These are phyloP conservation scores for Hypselothyrea guttata DNA, from an alignment of 2,888 invertebrate genomes.

Conservation along the genomic window DNA sequence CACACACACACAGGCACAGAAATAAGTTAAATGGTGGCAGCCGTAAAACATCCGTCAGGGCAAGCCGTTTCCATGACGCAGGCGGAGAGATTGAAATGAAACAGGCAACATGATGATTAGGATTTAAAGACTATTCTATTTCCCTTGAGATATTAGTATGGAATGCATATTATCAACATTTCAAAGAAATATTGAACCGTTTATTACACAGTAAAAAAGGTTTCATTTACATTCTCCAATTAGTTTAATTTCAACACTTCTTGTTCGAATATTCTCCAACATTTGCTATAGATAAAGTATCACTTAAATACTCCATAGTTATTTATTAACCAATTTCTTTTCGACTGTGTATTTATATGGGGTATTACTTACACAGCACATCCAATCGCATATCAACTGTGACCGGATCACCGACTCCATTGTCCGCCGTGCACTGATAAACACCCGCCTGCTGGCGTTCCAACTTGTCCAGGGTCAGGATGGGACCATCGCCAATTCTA, in stretches of 20 bases:
- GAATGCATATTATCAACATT: too few relatives aligned
- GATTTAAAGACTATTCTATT: too few relatives aligned
- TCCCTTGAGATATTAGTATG: too few relatives aligned
- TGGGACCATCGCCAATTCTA: conserved; percentile 85
- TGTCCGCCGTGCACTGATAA: conserved; percentile 87
- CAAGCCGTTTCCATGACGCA: conserved; percentile 5
- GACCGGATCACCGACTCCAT: conserved; percentile 86
- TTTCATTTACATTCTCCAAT: too few relatives aligned
- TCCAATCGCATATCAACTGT: conserved; percentile 87
- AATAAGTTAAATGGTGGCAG: conserved; percentile 31
- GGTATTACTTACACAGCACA: conserved; percentile 85
- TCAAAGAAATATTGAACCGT: too few relatives aligned
- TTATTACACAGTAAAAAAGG: too few relatives aligned
- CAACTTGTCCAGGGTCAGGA: conserved; percentile 85
- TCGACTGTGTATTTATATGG: background rate
- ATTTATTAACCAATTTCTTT: background rate
- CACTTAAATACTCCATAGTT: background rate
- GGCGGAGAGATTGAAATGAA: conserved; percentile 9
- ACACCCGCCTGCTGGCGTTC: conserved; percentile 86
- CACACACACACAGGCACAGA: conserved; percentile 10
- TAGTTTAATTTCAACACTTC: too few relatives aligned
- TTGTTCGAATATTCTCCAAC: too few relatives aligned
- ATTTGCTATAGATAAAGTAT: too few relatives aligned
- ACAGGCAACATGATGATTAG: background rate
- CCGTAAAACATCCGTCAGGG: conserved; percentile 23